Evolutionary conservation across 2,113 vertebrate genomes (phyloP), one percentile per base, ranked within the genome.

Genomic region (Platanista minor): DNA sequence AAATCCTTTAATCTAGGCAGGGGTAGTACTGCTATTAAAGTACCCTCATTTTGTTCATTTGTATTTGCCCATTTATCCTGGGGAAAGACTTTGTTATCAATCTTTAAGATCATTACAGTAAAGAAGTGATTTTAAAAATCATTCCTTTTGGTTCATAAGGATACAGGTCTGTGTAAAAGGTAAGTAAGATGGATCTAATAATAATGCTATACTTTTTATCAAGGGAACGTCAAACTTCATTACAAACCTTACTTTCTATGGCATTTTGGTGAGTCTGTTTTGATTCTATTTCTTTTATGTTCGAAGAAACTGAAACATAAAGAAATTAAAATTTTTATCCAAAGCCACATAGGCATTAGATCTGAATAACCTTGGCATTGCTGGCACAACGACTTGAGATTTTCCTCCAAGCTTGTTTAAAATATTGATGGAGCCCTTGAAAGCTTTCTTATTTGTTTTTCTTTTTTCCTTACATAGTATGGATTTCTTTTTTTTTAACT

Each of bases 341-440:
- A 78, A 88, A 97, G 59, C 29, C 69, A 88, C 23, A 78, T 4
- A 90, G 36, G 13, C n/a, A 23, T 90, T 91, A 74, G 61, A 72
- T 72, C 46, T 93, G 67, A 89, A 62, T 92, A 92, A 94, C 36
- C 41, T 86, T 91, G 88, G 36, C 59, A 12, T 46, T 78, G 33
- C 91, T 94, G 88, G 86, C 6, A 14, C 6, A 33, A 71, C 4
- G 11, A 27, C 46, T 87, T 95, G 69, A 39, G 83, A 94, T 95
- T 88, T 91, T 87, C 36, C 39, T 95, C 85, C 43, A 61, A 20
- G 23, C 72, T 92, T 61, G 31, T 77, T 92, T 96, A 91, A 96
- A 97, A 97, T 97, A 96, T 97, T 95, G 80, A 97, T 95, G 64
- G 88, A 61, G n/a, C 5, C 49, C 75, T 91, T 96, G 85, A 97